Percentiles rank a stretch among this genome's conserved stretches.
Evolutionary conservation across 2,888 invertebrate genomes (phyloP).

Genomic region (Pegoplata infirma): DNA sequence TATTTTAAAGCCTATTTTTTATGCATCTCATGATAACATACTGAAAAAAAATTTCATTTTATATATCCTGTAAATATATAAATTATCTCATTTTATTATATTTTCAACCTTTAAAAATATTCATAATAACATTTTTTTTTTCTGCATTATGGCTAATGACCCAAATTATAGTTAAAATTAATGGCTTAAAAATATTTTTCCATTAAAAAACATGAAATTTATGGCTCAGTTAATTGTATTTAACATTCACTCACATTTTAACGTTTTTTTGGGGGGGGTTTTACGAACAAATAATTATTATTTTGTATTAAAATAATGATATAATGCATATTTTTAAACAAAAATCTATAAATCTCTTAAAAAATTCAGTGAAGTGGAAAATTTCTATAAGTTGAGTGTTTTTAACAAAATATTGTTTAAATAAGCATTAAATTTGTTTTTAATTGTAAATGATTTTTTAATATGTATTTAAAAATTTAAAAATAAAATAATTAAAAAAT

Average conservation of each 20-base stretch:
- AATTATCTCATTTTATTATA: neutral
- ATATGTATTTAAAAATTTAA: too few relatives aligned
- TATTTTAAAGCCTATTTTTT: too few relatives aligned
- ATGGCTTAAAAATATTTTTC: slow-evolving; percentile 23
- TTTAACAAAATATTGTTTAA: neutral
- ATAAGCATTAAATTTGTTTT: neutral
- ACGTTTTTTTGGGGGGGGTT: neutral
- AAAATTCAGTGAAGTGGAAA: neutral
- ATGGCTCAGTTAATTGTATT: neutral
- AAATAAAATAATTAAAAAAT: too few relatives aligned
- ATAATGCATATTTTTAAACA: neutral
- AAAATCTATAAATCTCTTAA: neutral
- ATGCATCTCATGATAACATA: too few relatives aligned
- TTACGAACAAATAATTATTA: neutral
- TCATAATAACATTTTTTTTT: neutral
- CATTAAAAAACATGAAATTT: neutral
- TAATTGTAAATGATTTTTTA: too few relatives aligned
- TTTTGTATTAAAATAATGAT: neutral
- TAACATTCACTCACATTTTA: slow-evolving; percentile 12
- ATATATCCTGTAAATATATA: too few relatives aligned
- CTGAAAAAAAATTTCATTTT: too few relatives aligned
- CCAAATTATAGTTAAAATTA: slow-evolving; percentile 34
- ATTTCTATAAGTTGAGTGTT: too few relatives aligned
- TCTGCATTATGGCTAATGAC: slow-evolving; percentile 26
- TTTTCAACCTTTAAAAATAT: neutral